phyloP scores from a whole-genome alignment of 2,113 vertebrate species.

The Melanocharis versteri region DNA sequence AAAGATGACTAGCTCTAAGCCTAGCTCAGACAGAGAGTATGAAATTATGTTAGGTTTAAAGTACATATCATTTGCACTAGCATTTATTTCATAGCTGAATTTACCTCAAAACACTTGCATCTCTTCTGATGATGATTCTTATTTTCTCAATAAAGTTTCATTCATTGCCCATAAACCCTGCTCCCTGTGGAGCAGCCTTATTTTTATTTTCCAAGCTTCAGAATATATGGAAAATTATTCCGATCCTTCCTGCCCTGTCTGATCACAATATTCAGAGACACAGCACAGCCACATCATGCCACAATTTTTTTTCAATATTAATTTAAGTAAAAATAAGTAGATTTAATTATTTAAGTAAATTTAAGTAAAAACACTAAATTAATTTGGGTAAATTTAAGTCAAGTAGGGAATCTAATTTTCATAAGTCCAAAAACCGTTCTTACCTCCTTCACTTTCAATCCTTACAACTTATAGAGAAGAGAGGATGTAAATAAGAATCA shows the following conservation, averaged over 20 bases:
- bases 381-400: background rate
- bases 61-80: background rate
- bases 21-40: background rate
- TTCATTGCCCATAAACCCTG: background rate
- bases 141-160: background rate
- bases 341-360: background rate
- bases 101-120: background rate
- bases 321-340: background rate
- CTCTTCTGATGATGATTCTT: background rate
- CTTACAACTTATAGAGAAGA: background rate
- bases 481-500: background rate
- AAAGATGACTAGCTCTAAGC: background rate
- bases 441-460: background rate
- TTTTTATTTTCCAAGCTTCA: background rate
- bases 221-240: background rate
- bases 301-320: background rate
- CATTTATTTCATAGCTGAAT: background rate
- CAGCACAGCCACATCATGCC: background rate
- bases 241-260: background rate
- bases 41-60: background rate
- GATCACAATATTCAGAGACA: background rate
- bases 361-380: background rate
- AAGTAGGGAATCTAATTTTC: background rate
- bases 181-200: background rate
- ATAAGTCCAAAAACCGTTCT: background rate